Base-by-base conservation (phyloP, 2,113 vertebrate species). In the Cichladusa arquata region DNA sequence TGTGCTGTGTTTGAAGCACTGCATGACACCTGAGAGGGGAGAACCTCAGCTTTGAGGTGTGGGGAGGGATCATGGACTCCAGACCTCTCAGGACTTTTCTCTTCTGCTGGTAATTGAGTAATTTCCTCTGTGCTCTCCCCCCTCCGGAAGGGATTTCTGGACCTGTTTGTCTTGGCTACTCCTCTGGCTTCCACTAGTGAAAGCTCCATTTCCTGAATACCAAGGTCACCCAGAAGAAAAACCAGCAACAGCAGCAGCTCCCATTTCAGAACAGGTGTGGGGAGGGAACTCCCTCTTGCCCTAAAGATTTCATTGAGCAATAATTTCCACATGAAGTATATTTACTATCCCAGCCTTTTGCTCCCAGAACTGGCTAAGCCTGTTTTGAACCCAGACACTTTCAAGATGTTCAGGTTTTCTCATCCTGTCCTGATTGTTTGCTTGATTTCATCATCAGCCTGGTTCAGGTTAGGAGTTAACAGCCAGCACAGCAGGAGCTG, bases 131-230 rank as follows among this genome's bases (percentile, higher is more conserved):
- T 86, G 86, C 79, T 83, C 91, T 92, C 65, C 78, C 71, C 14
- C 13, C 74, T 94, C 81, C 42, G 69, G 91, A 96, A 97, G 93
- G 93, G 72, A 96, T 95, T 96, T 96, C 85, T 92, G 88, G 86
- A 73, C 69, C 92, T 94, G 88, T 97, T 97, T 97, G 89, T 94
- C 88, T 97, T 97, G 97, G 97, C 97, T 92, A 65, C 86, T 62
- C 69, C 94, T 85, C 87, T 88, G 82, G 78, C 90, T 95, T 96
- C 94, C 88, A 90, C 84, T 51, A 96, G 91, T 92, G 94, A 96
- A 97, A 96, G 91, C 88, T 94, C 79, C 26, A 58, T 92, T 93
- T 96, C 94, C 87, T 95, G 92, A 90, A 93, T 94, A 91, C 94
- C 91, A 94, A 90, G 91, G 92, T 96, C 96, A 95, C 87, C 79